These are phyloP conservation scores for Ectemnius cavifrons DNA, from an alignment of 2,888 invertebrate genomes.

Conservation along the genomic window DNA sequence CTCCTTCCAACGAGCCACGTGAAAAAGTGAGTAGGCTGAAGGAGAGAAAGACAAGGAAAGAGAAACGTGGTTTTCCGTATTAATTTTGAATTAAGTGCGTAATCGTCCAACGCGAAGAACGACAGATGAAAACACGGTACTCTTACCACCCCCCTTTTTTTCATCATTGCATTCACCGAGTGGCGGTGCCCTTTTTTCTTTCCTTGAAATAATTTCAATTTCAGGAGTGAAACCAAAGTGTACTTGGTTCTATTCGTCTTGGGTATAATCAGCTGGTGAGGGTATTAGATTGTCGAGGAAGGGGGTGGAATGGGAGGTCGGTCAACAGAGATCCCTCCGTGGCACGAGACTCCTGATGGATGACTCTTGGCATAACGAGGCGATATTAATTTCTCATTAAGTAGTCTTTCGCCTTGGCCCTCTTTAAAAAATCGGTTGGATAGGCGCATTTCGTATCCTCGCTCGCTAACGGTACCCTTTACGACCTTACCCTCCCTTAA, in stretches of 20 bases:
- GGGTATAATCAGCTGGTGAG: too few relatives aligned
- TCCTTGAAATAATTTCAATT: not conserved
- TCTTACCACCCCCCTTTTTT: not conserved
- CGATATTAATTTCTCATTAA: conserved; percentile 17
- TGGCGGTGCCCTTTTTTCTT: not conserved
- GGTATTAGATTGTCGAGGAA: too few relatives aligned
- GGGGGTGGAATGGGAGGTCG: not conserved
- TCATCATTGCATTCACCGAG: not conserved
- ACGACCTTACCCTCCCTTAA: not conserved
- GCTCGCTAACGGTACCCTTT: too few relatives aligned
- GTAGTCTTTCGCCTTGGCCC: conserved; percentile 2
- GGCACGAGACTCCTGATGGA: not conserved
- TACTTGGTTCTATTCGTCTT: too few relatives aligned
- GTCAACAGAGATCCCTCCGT: conserved; percentile 3
- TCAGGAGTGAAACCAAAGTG: too few relatives aligned
- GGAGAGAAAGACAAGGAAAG: not conserved
- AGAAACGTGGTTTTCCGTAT: conserved; percentile 15
- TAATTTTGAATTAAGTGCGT: conserved; percentile 36
- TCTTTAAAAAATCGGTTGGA: not conserved
- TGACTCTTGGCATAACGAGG: not conserved
- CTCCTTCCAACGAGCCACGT: not conserved
- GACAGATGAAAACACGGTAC: not conserved
- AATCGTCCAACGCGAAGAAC: conserved; percentile 1
- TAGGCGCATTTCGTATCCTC: not conserved
- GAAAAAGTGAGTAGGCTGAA: too few relatives aligned